Conservation (phyloP, 1,140 invertebrate genomes). For the Physella acuta region DNA sequence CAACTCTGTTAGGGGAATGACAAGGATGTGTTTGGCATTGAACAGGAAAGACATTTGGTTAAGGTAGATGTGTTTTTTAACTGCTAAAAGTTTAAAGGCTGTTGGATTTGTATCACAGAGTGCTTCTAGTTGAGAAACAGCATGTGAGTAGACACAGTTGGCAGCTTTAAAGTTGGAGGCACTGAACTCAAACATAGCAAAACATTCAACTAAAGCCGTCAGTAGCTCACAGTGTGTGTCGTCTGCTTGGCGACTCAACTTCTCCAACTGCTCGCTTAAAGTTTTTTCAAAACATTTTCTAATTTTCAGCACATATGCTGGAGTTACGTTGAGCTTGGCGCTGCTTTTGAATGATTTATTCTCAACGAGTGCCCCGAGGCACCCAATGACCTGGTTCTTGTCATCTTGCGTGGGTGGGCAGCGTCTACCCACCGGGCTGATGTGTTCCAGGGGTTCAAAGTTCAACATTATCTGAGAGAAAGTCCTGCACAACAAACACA, state of each 20-base stretch:
- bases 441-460: constrained; percentile 27
- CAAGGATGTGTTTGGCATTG: constrained; percentile 38
- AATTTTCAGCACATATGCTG: constrained; percentile 16
- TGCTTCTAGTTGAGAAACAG: no score
- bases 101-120: no score
- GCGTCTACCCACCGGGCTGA: not conserved
- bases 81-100: no score
- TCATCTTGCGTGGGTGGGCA: constrained; percentile 1
- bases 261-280: not conserved
- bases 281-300: constrained; percentile 15
- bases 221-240: not conserved
- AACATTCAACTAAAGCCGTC: constrained; percentile 40
- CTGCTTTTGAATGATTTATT: constrained; percentile 33
- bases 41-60: constrained; percentile 26
- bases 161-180: constrained; percentile 40
- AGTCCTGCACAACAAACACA: constrained; percentile 41
- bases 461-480: constrained; percentile 40
- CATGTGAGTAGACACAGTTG: constrained; percentile 36
- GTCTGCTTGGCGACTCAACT: not conserved
- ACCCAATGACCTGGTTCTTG: constrained; percentile 24
- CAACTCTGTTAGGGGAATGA: constrained; percentile 33
- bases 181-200: constrained; percentile 54
- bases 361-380: constrained; percentile 28
- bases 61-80: not conserved
- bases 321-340: constrained; percentile 5